Evolutionary conservation across 2,888 invertebrate genomes (phyloP).

Genomic region (Diarsia mendica): DNA sequence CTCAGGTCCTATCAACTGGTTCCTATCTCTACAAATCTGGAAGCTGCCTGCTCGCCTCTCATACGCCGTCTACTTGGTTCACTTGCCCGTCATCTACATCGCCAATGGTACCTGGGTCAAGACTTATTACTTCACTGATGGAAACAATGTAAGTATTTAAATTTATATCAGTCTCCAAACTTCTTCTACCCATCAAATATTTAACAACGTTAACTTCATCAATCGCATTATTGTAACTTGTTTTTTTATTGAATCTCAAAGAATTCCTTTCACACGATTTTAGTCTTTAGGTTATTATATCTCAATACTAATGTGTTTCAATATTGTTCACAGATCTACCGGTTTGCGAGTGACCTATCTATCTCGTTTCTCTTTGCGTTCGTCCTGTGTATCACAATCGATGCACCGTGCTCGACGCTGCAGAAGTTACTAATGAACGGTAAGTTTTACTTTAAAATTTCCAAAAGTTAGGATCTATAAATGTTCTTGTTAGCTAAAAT

Average conservation of each 20-base stretch:
- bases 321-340: constrained; percentile 72
- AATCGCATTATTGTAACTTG: neutral
- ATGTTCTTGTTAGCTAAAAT: neutral
- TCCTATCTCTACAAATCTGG: constrained; percentile 87
- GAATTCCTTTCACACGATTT: neutral
- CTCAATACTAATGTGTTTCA: neutral
- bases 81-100: constrained; percentile 81
- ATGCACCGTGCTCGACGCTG: constrained; percentile 80
- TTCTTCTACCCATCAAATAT: neutral
- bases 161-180: neutral
- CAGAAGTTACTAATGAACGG: constrained; percentile 78
- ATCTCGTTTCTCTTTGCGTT: constrained; percentile 74
- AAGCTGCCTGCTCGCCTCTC: constrained; percentile 88
- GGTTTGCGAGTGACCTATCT: constrained; percentile 72
- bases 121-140: constrained; percentile 74
- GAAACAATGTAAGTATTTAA: constrained; percentile 73
- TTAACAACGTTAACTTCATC: neutral
- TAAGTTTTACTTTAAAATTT: constrained; percentile 48
- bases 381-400: constrained; percentile 75
- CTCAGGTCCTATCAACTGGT: constrained; percentile 88
- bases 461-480: neutral
- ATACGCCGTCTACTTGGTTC: constrained; percentile 89
- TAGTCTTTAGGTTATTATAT: too few relatives aligned
- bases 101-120: constrained; percentile 76
- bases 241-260: neutral